Evolutionary conservation across 2,113 vertebrate genomes (phyloP).

Genomic region (Callocephalon fimbriatum): DNA sequence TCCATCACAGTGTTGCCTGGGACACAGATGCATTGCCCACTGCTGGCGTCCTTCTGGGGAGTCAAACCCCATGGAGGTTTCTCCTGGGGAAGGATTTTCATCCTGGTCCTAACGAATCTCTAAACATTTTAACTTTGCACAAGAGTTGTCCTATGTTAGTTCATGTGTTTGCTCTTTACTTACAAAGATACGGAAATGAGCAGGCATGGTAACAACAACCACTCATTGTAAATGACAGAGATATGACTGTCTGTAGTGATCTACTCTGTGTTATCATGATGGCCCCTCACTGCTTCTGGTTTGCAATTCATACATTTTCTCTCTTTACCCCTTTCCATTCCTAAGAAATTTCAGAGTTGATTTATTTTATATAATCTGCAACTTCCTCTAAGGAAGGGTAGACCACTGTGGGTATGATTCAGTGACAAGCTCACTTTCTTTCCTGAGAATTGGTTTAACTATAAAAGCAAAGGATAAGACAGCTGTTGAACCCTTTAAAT

Average conservation of each 20-base stretch:
- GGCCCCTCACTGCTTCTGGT: neutral
- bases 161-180: neutral
- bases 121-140: neutral
- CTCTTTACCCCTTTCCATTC: neutral
- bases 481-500: conserved; percentile 43
- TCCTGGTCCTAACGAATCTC: neutral
- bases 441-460: conserved; percentile 54
- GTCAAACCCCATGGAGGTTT: neutral
- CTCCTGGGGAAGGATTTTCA: neutral
- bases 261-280: neutral
- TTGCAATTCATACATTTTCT: neutral
- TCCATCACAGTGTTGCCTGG: neutral
- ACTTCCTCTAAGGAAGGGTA: neutral
- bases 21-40: neutral
- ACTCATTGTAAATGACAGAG: neutral
- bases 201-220: neutral
- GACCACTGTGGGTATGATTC: neutral
- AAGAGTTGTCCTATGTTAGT: neutral
- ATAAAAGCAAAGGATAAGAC: conserved; percentile 51
- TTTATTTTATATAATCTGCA: conserved; percentile 37
- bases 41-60: neutral
- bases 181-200: neutral
- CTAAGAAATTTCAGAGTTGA: neutral
- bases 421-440: conserved; percentile 42
- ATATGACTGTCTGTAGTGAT: neutral